These are phyloP conservation scores for Metridium senile DNA, from an alignment of 92 coral and sea anemone genomes.

Conservation along the genomic window DNA sequence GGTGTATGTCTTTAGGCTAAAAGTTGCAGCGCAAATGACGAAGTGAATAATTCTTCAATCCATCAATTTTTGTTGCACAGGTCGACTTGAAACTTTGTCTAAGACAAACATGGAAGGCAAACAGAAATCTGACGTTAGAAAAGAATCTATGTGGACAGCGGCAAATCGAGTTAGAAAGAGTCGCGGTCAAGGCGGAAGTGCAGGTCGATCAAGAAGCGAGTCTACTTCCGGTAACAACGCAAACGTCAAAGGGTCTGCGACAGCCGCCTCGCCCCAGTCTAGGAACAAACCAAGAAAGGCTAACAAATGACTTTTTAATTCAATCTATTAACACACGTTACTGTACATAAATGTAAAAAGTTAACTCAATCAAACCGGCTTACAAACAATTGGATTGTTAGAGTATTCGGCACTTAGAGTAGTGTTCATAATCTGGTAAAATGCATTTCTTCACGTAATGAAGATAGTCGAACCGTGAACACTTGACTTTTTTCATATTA, in stretches of 20 bases:
- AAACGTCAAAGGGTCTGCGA: constrained; percentile 41
- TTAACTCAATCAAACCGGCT: too few species aligned
- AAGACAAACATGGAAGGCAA: constrained; percentile 50
- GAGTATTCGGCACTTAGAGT: too few species aligned
- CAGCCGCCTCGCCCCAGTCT: constrained; percentile 52
- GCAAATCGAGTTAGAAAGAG: constrained; percentile 41
- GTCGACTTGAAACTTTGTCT: constrained; percentile 76
- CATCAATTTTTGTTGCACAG: constrained; percentile 40
- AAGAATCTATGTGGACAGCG: constrained; percentile 66
- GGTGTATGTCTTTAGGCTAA: too few species aligned
- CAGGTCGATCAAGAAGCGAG: constrained; percentile 66
- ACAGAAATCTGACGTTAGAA: constrained; percentile 62
- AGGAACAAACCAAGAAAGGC: constrained; percentile 38
- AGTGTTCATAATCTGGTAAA: too few species aligned
- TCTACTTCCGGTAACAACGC: constrained; percentile 41
- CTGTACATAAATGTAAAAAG: background rate
- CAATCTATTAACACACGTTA: background rate
- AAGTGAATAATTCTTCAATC: background rate
- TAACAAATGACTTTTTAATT: constrained; percentile 1
- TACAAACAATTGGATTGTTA: too few species aligned
- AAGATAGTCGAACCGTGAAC: too few species aligned
- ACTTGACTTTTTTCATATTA: too few species aligned
- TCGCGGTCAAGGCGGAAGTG: constrained; percentile 46
- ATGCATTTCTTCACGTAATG: too few species aligned
- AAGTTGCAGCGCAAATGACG: too few species aligned